Percentiles rank a stretch among this genome's conserved stretches.
phyloP scores from a whole-genome alignment of 1,140 invertebrate genomes.

The Globodera ellingtonae region DNA sequence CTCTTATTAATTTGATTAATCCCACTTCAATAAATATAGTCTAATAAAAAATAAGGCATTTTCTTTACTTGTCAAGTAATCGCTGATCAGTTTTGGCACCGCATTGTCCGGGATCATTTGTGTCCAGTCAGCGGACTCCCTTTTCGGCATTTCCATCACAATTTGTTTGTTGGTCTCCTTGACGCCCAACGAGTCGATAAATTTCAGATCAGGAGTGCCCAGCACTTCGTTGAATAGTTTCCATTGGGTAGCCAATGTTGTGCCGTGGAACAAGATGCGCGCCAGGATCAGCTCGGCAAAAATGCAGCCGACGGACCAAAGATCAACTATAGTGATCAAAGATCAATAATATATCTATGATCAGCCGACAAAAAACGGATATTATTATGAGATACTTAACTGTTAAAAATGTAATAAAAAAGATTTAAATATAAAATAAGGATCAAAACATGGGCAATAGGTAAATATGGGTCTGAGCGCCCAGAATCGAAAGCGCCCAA shows the following conservation, averaged over 20 bases:
- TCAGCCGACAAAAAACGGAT: neutral
- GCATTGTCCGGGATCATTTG: slow-evolving; percentile 12
- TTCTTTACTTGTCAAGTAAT: slow-evolving; percentile 24
- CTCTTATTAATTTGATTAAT: neutral
- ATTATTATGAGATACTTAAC: too few relatives aligned
- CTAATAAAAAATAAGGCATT: neutral
- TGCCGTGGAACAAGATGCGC: slow-evolving; percentile 95
- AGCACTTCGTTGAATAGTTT: slow-evolving; percentile 94
- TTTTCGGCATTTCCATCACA: slow-evolving; percentile 8
- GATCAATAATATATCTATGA: slow-evolving; percentile 2
- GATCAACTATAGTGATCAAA: slow-evolving; percentile 76
- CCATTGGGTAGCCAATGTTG: slow-evolving; percentile 99
- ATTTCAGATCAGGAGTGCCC: slow-evolving; percentile 91
- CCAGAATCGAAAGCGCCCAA: too few relatives aligned
- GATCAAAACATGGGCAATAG: too few relatives aligned
- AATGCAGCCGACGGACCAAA: slow-evolving; percentile 99
- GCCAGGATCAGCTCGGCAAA: slow-evolving; percentile 99
- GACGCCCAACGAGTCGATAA: slow-evolving; percentile 93
- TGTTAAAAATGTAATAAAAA: too few relatives aligned
- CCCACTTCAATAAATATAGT: neutral
- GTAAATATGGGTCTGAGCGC: too few relatives aligned
- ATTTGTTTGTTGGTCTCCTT: slow-evolving; percentile 62
- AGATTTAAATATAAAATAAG: too few relatives aligned
- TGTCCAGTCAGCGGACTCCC: slow-evolving; percentile 1
- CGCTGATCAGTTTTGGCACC: slow-evolving; percentile 23